Conservation (phyloP, 1,140 invertebrate genomes). For the Radopholus similis region DNA sequence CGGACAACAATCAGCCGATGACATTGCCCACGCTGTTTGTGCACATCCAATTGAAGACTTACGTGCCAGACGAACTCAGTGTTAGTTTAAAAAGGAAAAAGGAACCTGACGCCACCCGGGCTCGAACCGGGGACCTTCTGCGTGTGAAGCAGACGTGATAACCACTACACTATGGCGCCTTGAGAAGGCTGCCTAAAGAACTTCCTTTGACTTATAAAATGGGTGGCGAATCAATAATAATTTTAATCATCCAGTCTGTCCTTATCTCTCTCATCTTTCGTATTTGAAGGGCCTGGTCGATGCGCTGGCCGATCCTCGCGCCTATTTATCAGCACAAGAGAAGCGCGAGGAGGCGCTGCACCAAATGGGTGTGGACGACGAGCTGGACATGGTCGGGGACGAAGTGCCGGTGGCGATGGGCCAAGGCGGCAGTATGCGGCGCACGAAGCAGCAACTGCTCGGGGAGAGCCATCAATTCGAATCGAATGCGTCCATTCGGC, state of each 20-base stretch:
- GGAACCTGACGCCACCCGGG: too few relatives aligned
- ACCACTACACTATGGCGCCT: too few relatives aligned
- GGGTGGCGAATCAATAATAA: too few relatives aligned
- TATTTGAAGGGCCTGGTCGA: constrained; percentile 79
- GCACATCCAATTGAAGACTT: constrained; percentile 97
- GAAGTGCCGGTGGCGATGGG: constrained; percentile 24
- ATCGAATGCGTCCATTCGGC: neutral
- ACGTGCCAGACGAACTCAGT: constrained; percentile 97
- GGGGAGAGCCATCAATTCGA: neutral
- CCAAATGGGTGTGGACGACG: constrained; percentile 86
- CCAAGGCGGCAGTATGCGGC: neutral
- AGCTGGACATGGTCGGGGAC: constrained; percentile 68
- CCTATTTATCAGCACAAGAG: constrained; percentile 71
- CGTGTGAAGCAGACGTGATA: constrained; percentile 56
- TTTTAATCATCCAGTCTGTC: too few relatives aligned
- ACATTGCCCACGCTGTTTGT: constrained; percentile 97
- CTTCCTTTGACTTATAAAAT: too few relatives aligned
- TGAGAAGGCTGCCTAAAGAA: too few relatives aligned
- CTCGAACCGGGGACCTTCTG: constrained; percentile 52
- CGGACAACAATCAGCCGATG: constrained; percentile 93
- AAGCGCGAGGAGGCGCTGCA: constrained; percentile 74
- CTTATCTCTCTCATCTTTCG: too few relatives aligned
- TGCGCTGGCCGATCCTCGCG: constrained; percentile 87
- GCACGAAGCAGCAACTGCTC: neutral
- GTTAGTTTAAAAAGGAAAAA: neutral